These are phyloP conservation scores for Drosophila dives DNA, from an alignment of 2,888 invertebrate species.

Conservation along the genomic window DNA sequence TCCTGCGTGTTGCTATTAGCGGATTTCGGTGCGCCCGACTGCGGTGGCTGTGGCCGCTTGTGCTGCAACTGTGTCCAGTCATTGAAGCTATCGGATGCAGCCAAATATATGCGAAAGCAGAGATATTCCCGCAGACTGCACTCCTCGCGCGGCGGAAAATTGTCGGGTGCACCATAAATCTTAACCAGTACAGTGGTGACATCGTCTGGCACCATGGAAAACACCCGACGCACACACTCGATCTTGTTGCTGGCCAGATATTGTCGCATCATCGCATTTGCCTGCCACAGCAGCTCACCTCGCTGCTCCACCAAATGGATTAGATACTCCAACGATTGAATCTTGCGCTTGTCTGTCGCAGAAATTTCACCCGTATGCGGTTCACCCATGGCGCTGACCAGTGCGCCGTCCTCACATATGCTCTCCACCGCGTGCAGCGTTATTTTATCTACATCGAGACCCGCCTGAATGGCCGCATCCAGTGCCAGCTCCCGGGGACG, in stretches of 20 bases:
- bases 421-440: constrained; percentile 94
- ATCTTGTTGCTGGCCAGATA: constrained; percentile 93
- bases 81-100: constrained; percentile 94
- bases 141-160: constrained; percentile 86
- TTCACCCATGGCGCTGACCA: constrained; percentile 76
- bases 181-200: constrained; percentile 87
- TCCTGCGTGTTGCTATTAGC: constrained; percentile 84
- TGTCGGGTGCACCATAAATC: constrained; percentile 84
- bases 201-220: constrained; percentile 90
- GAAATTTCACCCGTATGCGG: constrained; percentile 86
- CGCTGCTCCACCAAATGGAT: constrained; percentile 91
- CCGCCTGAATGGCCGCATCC: constrained; percentile 89
- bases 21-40: constrained; percentile 84
- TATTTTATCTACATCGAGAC: constrained; percentile 93
- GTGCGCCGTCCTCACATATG: constrained; percentile 85
- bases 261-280: constrained; percentile 94
- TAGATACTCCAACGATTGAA: constrained; percentile 94
- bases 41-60: constrained; percentile 90
- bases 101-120: constrained; percentile 94
- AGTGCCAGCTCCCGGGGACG: constrained; percentile 87
- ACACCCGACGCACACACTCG: constrained; percentile 92
- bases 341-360: constrained; percentile 89
- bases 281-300: constrained; percentile 92
- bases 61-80: constrained; percentile 95
- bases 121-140: constrained; percentile 91